Percentiles rank a stretch among this genome's conserved stretches.
These are phyloP conservation scores for Eubasilissa splendida DNA, from an alignment of 2,888 invertebrate species.

Conservation along the genomic window DNA sequence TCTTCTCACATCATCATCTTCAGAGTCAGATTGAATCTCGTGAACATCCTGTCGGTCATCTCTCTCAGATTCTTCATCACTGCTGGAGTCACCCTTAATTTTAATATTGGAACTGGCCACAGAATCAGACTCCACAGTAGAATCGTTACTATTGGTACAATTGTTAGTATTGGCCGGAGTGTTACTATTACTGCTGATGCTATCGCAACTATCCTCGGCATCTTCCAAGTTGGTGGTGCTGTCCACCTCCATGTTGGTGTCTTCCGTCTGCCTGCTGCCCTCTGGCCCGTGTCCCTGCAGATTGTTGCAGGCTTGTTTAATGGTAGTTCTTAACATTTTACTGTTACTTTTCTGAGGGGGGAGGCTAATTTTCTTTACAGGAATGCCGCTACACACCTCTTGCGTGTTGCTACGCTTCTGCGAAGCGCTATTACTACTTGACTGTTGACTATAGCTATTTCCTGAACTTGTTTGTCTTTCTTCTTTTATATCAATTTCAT, in stretches of 20 bases:
- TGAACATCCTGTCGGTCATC: constrained; percentile 58
- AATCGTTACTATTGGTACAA: constrained; percentile 48
- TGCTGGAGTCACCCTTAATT: constrained; percentile 56
- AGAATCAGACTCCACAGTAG: constrained; percentile 16
- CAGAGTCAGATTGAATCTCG: constrained; percentile 53
- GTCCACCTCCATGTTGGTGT: constrained; percentile 39
- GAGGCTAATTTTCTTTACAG: not conserved
- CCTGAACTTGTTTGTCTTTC: not conserved
- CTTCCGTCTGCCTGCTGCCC: constrained; percentile 35
- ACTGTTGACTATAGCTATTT: not conserved
- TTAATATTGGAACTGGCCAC: constrained; percentile 31
- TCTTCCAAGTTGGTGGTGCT: constrained; percentile 38
- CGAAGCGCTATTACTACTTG: not conserved
- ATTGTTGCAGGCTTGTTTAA: not conserved
- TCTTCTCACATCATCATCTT: constrained; percentile 58
- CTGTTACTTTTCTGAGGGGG: not conserved
- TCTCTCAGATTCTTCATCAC: constrained; percentile 61
- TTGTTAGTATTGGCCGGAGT: constrained; percentile 58
- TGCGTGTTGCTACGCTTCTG: not conserved
- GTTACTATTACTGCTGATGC: constrained; percentile 59
- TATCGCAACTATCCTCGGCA: constrained; percentile 57
- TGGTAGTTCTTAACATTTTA: not conserved
- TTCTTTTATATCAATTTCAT: not conserved
- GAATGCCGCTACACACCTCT: not conserved
- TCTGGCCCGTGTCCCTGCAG: not conserved